Conservation (phyloP, 2,888 invertebrate genomes). For the Netelia virgata region DNA sequence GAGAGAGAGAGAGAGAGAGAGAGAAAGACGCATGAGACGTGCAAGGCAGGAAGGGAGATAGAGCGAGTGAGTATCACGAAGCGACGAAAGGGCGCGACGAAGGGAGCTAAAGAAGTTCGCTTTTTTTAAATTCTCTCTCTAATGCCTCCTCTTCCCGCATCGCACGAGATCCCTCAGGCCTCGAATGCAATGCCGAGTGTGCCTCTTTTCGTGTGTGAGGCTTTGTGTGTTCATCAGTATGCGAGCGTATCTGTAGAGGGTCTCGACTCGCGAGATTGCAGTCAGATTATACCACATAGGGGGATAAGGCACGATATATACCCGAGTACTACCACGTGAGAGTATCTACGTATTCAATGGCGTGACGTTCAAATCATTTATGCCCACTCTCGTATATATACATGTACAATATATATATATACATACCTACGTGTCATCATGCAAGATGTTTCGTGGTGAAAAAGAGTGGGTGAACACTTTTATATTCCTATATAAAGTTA, state of each 20-base stretch:
- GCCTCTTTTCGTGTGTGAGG: neutral
- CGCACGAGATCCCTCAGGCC: slow-evolving; percentile 50
- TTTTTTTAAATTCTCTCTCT: slow-evolving; percentile 16
- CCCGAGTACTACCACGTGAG: slow-evolving; percentile 14
- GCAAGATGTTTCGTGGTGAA: no score
- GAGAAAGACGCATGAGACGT: no score
- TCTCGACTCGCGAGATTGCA: slow-evolving; percentile 62
- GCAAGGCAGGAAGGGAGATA: neutral
- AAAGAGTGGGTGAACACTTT: no score
- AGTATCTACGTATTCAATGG: slow-evolving; percentile 52
- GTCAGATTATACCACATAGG: slow-evolving; percentile 64
- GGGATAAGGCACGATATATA: slow-evolving; percentile 50
- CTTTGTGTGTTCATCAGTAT: slow-evolving; percentile 2
- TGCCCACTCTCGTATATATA: slow-evolving; percentile 16
- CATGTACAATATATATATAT: neutral
- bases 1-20: neutral
- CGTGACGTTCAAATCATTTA: slow-evolving; percentile 63
- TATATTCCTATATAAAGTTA: neutral
- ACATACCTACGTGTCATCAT: no score
- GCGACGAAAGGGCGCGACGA: slow-evolving; percentile 8
- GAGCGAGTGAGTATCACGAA: neutral
- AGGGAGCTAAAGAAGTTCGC: slow-evolving; percentile 19
- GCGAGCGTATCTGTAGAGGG: slow-evolving; percentile 10
- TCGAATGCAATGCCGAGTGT: slow-evolving; percentile 29
- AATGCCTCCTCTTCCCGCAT: slow-evolving; percentile 51